Base-by-base conservation (phyloP, 2,113 vertebrate genomes). In the Microcebus jonahi region DNA sequence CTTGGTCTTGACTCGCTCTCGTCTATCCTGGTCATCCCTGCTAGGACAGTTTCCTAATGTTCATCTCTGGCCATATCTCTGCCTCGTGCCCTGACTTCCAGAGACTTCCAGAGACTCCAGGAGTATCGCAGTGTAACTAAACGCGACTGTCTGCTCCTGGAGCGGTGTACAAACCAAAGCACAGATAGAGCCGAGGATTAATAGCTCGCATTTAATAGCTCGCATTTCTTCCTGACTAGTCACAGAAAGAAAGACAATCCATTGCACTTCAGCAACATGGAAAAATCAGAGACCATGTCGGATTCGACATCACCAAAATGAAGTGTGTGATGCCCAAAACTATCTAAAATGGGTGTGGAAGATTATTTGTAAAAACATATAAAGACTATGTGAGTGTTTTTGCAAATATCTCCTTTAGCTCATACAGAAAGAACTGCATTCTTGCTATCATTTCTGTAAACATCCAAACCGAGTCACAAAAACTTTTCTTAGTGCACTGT, bases 321-420 rank as follows among this genome's bases (percentile, higher is more conserved):
- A 90, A 82, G n/a, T 29, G 6, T 59, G 27, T 57, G n/a, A 48
- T 90, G 42, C 61, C 29, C 17, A 48, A 73, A 89, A 67, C 18
- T 50, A n/a, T 88, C 59, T 90, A 53, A 75, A 94, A 59, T 59
- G 75, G 14, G 5, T 34, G 0, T 14, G 18, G n/a, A 84, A 73
- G n/a, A 65, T 81, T n/a, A 71, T 95, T 59, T 85, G 55, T 81
- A 53, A 92, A 94, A 89, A 79, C 36, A 88, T 59, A 36, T 17
- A 27, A 27, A 89, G 21, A 36, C 39, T 18, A 18, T 25, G 14
- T 55, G 77, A 63, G 34, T 73, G 23, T 48, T 76, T 92, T 57
- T 68, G 23, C 82, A 95, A 91, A 85, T 88, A 10, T 25, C 42
- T 80, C 61, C 63, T 63, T 71, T 36, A 50, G 17, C 39, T 25